A percentile compares a stretch with the other conserved stretches of the same genome.
Conservation (phyloP, 2,888 invertebrate genomes). For the Oscheius myriophilus region DNA sequence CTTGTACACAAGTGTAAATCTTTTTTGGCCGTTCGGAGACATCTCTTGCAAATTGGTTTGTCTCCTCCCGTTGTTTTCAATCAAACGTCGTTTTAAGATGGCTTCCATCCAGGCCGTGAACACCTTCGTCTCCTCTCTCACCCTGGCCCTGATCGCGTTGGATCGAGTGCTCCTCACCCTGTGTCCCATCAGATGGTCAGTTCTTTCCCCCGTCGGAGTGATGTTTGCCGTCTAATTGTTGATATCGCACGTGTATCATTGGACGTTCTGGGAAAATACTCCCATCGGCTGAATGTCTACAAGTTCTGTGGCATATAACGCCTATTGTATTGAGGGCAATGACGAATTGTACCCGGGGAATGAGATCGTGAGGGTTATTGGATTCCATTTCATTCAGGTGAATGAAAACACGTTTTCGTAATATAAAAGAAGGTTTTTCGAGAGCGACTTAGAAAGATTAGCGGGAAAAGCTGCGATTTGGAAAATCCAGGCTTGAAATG, state of each 20-base stretch:
- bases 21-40: slow-evolving; percentile 69
- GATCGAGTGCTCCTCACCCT: slow-evolving; percentile 68
- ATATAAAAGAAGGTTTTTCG: too few species aligned
- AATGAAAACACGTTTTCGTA: too few species aligned
- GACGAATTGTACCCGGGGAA: too few species aligned
- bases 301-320: too few species aligned
- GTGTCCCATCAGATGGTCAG: slow-evolving; percentile 65
- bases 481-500: background rate
- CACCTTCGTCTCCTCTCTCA: slow-evolving; percentile 69
- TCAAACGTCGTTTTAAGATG: slow-evolving; percentile 46
- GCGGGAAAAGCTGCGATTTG: background rate
- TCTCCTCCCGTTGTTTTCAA: slow-evolving; percentile 13
- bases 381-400: too few species aligned
- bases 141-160: slow-evolving; percentile 67
- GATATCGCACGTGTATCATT: too few species aligned
- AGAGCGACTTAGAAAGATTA: too few species aligned
- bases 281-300: too few species aligned
- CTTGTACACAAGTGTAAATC: slow-evolving; percentile 63
- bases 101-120: slow-evolving; percentile 69
- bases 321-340: too few species aligned
- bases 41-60: slow-evolving; percentile 63
- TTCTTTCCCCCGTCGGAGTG: background rate
- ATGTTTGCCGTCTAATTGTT: too few species aligned
- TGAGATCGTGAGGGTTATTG: too few species aligned
- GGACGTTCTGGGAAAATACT: too few species aligned